phyloP scores from a whole-genome alignment of 2,888 invertebrate species.

The Adineta ricciae region DNA sequence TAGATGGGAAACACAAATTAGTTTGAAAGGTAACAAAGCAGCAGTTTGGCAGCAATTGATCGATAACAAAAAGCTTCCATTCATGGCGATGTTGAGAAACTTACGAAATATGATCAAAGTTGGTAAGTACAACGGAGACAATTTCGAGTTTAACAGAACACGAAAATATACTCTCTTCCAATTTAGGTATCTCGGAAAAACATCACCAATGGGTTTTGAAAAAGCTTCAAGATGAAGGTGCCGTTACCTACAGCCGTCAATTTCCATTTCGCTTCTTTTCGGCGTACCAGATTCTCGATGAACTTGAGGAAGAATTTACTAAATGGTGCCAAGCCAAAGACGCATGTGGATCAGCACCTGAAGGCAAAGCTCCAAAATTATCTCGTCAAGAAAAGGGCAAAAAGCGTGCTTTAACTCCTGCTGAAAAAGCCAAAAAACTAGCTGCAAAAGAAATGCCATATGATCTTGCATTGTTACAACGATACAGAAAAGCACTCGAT shows the following conservation, averaged over 20 bases:
- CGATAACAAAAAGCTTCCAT: constrained; percentile 52
- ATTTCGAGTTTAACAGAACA: neutral
- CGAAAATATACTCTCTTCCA: too few relatives aligned
- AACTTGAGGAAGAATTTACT: constrained; percentile 42
- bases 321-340: constrained; percentile 35
- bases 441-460: constrained; percentile 38
- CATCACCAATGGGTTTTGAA: constrained; percentile 48
- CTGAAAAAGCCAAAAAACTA: constrained; percentile 37
- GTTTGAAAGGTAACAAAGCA: constrained; percentile 51
- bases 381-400: constrained; percentile 20
- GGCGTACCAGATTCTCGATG: constrained; percentile 48
- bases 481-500: constrained; percentile 50
- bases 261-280: constrained; percentile 52
- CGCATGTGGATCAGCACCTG: neutral
- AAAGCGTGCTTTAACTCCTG: neutral
- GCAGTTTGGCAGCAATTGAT: constrained; percentile 50
- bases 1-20: constrained; percentile 52
- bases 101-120: constrained; percentile 51
- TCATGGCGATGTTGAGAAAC: constrained; percentile 53
- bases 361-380: neutral
- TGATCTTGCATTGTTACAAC: constrained; percentile 40
- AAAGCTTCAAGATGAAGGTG: constrained; percentile 47
- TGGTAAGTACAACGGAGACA: constrained; percentile 37
- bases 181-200: constrained; percentile 44
- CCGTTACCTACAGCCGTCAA: constrained; percentile 50